phyloP scores from a whole-genome alignment of 1,140 invertebrate species.

The Aplysia californica region DNA sequence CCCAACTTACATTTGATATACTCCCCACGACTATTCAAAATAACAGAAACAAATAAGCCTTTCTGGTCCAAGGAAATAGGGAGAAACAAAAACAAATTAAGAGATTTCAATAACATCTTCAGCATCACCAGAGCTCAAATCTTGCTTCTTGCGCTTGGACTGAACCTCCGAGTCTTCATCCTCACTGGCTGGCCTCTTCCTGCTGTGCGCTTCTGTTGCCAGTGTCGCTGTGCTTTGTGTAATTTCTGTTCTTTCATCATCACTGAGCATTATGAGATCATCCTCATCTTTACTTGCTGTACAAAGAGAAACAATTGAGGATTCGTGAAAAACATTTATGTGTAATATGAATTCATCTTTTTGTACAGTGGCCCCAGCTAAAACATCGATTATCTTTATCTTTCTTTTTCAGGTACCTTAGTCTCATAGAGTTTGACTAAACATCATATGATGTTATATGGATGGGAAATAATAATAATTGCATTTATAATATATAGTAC shows the following conservation, averaged over 20 bases:
- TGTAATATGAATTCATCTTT: neutral
- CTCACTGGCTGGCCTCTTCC: conserved; percentile 6
- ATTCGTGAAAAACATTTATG: neutral
- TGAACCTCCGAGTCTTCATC: neutral
- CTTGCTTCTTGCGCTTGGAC: neutral
- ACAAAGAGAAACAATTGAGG: neutral
- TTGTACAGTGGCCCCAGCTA: neutral
- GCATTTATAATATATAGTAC: too few relatives aligned
- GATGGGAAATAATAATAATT: neutral
- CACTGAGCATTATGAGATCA: conserved; percentile 46
- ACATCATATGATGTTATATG: neutral
- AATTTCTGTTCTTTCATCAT: conserved; percentile 34
- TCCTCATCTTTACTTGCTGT: conserved; percentile 33
- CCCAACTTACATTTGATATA: too few relatives aligned
- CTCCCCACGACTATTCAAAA: too few relatives aligned
- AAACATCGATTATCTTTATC: neutral
- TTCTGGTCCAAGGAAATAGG: too few relatives aligned
- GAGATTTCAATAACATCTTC: conserved; percentile 22
- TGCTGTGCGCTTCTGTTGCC: neutral
- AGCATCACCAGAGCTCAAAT: neutral
- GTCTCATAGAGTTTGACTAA: neutral
- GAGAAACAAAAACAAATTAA: neutral
- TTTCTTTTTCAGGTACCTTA: neutral
- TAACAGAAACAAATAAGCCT: too few relatives aligned
- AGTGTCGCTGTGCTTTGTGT: neutral